A percentile compares a stretch with the other conserved stretches of the same genome.
Evolutionary conservation across 92 coral and sea anemone species (phyloP).

Genomic region (Porites rus): DNA sequence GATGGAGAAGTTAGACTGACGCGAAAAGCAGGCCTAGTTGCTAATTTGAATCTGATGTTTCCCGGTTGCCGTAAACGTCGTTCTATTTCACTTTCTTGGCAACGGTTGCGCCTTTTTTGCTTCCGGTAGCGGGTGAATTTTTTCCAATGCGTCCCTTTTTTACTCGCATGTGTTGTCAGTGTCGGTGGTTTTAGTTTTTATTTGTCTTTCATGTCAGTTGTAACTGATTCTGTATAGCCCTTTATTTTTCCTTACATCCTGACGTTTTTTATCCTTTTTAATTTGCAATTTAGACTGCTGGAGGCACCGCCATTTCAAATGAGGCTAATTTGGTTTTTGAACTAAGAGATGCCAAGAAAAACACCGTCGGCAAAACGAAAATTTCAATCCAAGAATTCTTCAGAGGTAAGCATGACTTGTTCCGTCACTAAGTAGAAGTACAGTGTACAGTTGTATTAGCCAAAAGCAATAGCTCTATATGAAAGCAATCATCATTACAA

Average conservation of each 20-base stretch:
- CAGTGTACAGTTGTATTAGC: not conserved
- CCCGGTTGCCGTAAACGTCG: too few species aligned
- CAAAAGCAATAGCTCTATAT: too few species aligned
- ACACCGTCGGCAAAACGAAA: conserved; percentile 69
- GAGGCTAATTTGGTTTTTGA: conserved; percentile 81
- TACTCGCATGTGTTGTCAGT: too few species aligned
- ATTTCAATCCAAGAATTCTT: conserved; percentile 82
- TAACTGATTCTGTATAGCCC: not conserved
- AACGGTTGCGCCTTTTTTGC: too few species aligned
- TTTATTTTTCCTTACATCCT: not conserved
- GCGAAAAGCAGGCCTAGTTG: too few species aligned
- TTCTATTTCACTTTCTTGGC: too few species aligned
- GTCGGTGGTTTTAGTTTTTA: too few species aligned
- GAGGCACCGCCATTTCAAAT: conserved; percentile 85
- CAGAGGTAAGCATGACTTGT: conserved; percentile 62
- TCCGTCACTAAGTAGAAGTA: not conserved
- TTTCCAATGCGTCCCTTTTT: too few species aligned
- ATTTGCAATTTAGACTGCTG: conserved; percentile 60
- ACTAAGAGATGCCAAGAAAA: conserved; percentile 85
- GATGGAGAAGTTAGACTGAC: too few species aligned
- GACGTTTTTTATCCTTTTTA: not conserved
- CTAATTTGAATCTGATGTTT: too few species aligned
- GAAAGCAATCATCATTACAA: too few species aligned
- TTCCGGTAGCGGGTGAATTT: too few species aligned
- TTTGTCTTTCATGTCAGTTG: not conserved